These are phyloP conservation scores for Pygocentrus nattereri DNA, from an alignment of 2,797 vertebrate genomes.

Conservation along the genomic window DNA sequence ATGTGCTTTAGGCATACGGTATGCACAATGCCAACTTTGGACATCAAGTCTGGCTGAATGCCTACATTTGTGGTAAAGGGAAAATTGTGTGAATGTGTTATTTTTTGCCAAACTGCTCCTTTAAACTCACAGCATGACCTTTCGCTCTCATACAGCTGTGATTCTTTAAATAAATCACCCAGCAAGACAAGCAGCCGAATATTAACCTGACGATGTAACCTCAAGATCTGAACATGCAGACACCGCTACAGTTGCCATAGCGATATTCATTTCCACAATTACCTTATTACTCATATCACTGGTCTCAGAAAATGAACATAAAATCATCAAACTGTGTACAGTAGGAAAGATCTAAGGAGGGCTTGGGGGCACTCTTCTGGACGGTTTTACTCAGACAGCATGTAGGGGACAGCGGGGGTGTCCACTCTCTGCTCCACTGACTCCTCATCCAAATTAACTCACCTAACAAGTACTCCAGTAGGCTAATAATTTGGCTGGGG, in stretches of 20 bases:
- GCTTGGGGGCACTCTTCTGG: background rate
- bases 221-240: slow-evolving; percentile 18
- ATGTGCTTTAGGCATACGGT: too few species aligned
- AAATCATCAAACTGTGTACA: slow-evolving; percentile 19
- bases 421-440: slow-evolving; percentile 72
- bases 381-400: background rate
- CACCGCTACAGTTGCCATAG: slow-evolving; percentile 45
- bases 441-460: slow-evolving; percentile 76
- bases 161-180: slow-evolving; percentile 42
- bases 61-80: background rate
- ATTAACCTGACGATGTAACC: slow-evolving; percentile 37
- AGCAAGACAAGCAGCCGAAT: slow-evolving; percentile 22
- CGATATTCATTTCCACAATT: slow-evolving; percentile 46
- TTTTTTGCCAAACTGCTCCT: background rate
- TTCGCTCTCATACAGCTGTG: slow-evolving; percentile 18
- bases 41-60: background rate
- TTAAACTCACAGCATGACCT: slow-evolving; percentile 15
- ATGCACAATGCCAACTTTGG: background rate
- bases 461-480: slow-evolving; percentile 70
- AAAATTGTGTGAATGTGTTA: background rate
- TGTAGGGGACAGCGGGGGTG: background rate
- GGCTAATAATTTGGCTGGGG: slow-evolving; percentile 74
- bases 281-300: slow-evolving; percentile 40
- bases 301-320: slow-evolving; percentile 32
- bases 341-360: background rate